Evolutionary conservation across 2,113 vertebrate genomes (phyloP).

Genomic region (Gallinago media): DNA sequence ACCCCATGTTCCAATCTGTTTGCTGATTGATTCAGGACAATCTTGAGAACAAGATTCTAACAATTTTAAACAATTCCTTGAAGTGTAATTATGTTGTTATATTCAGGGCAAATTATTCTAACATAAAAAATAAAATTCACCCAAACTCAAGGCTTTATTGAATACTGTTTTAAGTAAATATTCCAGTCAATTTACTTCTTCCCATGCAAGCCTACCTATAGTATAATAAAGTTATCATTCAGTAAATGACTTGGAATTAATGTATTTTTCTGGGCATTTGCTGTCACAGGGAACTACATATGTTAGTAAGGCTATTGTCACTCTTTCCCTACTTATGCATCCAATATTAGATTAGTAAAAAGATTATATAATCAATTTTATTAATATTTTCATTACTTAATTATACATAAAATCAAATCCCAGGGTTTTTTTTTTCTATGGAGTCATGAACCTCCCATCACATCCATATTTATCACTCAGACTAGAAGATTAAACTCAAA

Average conservation of each 20-base stretch:
- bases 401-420: conserved; percentile 35
- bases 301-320: background rate
- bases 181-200: background rate
- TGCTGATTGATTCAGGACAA: background rate
- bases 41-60: background rate
- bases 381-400: conserved; percentile 36
- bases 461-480: conserved; percentile 59
- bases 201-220: background rate
- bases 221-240: background rate
- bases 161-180: background rate
- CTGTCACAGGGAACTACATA: background rate
- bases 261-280: background rate
- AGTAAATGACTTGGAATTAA: background rate
- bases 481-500: background rate
- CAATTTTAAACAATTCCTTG: background rate
- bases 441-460: conserved; percentile 31
- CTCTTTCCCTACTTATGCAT: background rate
- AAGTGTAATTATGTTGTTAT: background rate
- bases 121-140: background rate
- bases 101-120: background rate
- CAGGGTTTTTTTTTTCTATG: background rate
- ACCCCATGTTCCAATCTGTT: background rate
- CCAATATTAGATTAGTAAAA: background rate
- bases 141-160: background rate
- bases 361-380: background rate